phyloP scores from a whole-genome alignment of 1,140 invertebrate genomes.

The Colletes gigas region DNA sequence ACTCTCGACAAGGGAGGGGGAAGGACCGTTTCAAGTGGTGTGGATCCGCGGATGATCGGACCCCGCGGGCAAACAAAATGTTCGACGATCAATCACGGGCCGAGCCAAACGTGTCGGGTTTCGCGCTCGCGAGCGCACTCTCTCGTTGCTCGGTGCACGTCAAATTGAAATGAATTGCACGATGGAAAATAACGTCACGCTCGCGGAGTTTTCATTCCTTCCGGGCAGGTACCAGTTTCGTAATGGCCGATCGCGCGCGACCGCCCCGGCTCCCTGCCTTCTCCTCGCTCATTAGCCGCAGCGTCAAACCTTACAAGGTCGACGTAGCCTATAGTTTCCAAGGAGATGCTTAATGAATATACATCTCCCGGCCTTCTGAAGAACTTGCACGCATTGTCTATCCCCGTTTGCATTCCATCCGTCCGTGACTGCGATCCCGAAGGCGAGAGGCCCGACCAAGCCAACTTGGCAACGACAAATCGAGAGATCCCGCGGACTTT shows the following conservation, averaged over 20 bases:
- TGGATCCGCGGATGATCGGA: neutral
- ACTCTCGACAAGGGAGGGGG: neutral
- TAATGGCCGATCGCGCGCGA: neutral
- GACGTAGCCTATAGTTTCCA: slow-evolving; percentile 32
- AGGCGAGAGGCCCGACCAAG: neutral
- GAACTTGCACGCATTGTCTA: slow-evolving; percentile 33
- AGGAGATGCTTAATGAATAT: slow-evolving; percentile 56
- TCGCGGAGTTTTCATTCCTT: slow-evolving; percentile 1
- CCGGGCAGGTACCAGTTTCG: slow-evolving; percentile 23
- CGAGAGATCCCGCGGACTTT: neutral
- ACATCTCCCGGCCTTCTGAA: slow-evolving; percentile 27
- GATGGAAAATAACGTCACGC: slow-evolving; percentile 35
- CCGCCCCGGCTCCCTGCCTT: neutral
- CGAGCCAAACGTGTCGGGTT: neutral
- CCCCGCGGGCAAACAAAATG: neutral
- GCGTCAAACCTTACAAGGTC: slow-evolving; percentile 54
- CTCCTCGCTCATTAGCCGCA: slow-evolving; percentile 4
- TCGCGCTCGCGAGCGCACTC: neutral
- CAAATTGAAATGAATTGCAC: slow-evolving; percentile 7
- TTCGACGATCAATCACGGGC: neutral
- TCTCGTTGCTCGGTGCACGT: neutral
- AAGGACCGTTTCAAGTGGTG: slow-evolving; percentile 1
- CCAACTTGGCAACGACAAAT: neutral
- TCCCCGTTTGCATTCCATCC: slow-evolving; percentile 8
- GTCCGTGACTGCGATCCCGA: neutral